Evolutionary conservation across 2,888 invertebrate species (phyloP).

Genomic region (Cynaeus angustus): DNA sequence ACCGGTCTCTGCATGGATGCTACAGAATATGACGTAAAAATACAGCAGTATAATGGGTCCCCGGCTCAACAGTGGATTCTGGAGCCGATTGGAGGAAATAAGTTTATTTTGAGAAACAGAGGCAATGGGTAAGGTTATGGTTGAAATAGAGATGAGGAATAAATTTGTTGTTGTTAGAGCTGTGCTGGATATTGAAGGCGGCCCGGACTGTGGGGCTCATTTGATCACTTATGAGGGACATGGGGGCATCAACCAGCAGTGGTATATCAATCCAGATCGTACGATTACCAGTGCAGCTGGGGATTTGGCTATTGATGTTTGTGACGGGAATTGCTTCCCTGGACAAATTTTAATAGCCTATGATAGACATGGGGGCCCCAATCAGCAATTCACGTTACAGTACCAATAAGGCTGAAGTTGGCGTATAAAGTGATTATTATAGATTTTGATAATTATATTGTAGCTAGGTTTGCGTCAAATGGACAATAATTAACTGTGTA

Average conservation of each 20-base stretch:
- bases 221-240: constrained; percentile 35
- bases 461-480: too few species aligned
- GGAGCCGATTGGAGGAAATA: constrained; percentile 15
- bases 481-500: too few species aligned
- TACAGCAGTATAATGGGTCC: constrained; percentile 27
- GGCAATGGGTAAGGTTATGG: constrained; percentile 29
- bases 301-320: constrained; percentile 30
- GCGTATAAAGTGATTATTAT: too few species aligned
- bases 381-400: constrained; percentile 32
- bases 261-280: constrained; percentile 32
- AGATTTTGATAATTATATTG: too few species aligned
- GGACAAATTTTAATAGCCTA: constrained; percentile 32
- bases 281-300: constrained; percentile 37
- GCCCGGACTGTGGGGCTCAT: constrained; percentile 31
- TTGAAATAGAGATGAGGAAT: background rate
- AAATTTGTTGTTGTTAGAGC: constrained; percentile 10
- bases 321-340: constrained; percentile 32
- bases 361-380: constrained; percentile 41
- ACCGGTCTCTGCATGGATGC: constrained; percentile 24
- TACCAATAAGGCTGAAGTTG: constrained; percentile 14
- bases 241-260: constrained; percentile 36
- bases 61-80: constrained; percentile 26
- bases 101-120: constrained; percentile 17
- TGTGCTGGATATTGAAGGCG: constrained; percentile 38
- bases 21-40: constrained; percentile 29